Evolutionary conservation across 2,113 vertebrate species (phyloP).

Genomic region (Sula dactylatra): DNA sequence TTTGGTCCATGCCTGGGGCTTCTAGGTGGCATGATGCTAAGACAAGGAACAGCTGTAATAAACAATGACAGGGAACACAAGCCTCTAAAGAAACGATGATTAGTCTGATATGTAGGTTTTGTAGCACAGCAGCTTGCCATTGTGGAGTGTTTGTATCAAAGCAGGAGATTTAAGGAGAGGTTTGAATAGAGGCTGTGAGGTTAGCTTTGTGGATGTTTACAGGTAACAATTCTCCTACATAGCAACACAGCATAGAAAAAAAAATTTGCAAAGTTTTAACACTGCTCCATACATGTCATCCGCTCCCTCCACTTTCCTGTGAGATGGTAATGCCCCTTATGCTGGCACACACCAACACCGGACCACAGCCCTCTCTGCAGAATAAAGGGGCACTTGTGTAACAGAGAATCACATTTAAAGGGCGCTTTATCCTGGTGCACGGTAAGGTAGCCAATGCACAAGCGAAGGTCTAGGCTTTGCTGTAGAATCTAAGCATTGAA

Average conservation of each 20-base stretch:
- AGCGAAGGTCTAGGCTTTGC: neutral
- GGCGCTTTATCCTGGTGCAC: neutral
- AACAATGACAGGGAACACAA: neutral
- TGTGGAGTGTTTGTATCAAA: conserved; percentile 29
- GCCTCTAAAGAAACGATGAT: neutral
- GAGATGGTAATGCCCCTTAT: neutral
- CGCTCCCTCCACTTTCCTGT: neutral
- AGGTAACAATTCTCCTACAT: neutral
- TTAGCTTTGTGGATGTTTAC: neutral
- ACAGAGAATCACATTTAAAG: neutral
- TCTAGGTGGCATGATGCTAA: neutral
- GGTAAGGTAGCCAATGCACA: neutral
- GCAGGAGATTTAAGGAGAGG: neutral
- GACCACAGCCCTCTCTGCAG: neutral
- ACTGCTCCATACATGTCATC: neutral
- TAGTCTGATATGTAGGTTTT: neutral
- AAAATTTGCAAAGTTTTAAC: neutral
- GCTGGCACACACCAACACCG: neutral
- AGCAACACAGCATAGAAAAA: neutral
- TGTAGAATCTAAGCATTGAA: neutral
- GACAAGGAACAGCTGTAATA: neutral
- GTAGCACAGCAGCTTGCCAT: neutral
- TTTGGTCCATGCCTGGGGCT: neutral
- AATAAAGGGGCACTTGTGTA: neutral
- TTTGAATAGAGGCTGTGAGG: neutral